Base-by-base conservation (phyloP, 2,113 vertebrate genomes). In the Cygnus atratus region DNA sequence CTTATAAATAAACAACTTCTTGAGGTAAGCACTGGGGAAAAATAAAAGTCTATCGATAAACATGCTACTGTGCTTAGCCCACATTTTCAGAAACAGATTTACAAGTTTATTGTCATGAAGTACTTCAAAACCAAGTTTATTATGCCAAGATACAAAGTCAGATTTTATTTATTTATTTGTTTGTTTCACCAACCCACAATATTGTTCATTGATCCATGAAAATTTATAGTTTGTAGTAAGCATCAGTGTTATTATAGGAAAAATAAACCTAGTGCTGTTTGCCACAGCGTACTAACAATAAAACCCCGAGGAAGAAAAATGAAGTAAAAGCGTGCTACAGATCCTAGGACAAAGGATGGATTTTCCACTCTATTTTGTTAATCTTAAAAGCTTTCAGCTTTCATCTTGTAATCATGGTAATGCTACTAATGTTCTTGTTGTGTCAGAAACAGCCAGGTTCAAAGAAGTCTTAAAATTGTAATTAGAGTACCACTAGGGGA, bases 361-460 rank as follows among this genome's bases (percentile, higher is more conserved):
- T 50, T 78, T 88, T 80, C 29, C 25, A 57, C 58, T 82, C 48
- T 57, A 14, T 46, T 91, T 89, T 88, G 82, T 62, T 78, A 59
- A 91, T 84, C 79, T 89, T 50, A 77, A 87, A 87, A 68, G 26
- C 48, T 85, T 88, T 39, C 25, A 74, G 31, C 68, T 67, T 94
- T 74, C 67, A 87, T 68, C 44, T 41, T 84, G n/a, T 72, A 85
- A 78, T 84, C 61, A 78, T 16, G 26, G 33, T 63, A 76, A 87
- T 80, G 55, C 76, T 96, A 65, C 84, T 92, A 55, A 88, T 43
- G 61, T 37, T 89, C 44, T 48, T 68, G 21, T 87, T 68, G 35
- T 84, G 65, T 92, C 87, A 95, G 74, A 79, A 89, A 78, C 33
- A 74, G 63, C 24, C 20, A 76, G 61, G 57, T 91, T 95, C 70